A percentile compares a stretch with the other conserved stretches of the same genome.
Evolutionary conservation across 2,888 invertebrate genomes (phyloP).

Genomic region (Orthosia incerta): DNA sequence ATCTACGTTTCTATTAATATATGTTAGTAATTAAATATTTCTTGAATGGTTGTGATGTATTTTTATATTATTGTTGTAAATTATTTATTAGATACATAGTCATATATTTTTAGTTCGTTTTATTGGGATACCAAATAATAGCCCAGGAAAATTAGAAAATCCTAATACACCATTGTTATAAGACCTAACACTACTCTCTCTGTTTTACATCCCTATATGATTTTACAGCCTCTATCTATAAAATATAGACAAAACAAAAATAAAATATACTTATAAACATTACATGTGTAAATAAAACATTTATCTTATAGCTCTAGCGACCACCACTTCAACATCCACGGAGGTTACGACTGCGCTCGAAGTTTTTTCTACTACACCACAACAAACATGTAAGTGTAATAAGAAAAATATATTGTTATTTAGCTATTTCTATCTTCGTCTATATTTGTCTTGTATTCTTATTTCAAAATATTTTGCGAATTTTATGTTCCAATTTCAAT

Average conservation of each 20-base stretch:
- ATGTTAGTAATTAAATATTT: no score
- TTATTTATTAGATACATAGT: no score
- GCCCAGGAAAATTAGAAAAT: no score
- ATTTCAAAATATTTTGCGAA: neutral
- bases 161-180: neutral
- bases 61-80: no score
- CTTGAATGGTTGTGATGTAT: no score
- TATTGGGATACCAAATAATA: no score
- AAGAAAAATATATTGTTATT: conserved; percentile 4
- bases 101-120: no score
- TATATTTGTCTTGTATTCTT: neutral
- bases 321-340: conserved; percentile 71
- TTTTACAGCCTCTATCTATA: neutral
- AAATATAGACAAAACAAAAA: conserved; percentile 5
- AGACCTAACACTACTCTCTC: neutral
- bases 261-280: conserved; percentile 32
- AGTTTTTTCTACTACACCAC: conserved; percentile 51
- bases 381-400: conserved; percentile 68
- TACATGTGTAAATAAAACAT: conserved; percentile 31
- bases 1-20: no score
- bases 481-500: neutral
- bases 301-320: conserved; percentile 74
- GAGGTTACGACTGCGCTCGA: conserved; percentile 58
- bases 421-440: neutral
- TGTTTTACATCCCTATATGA: conserved; percentile 4